phyloP scores from a whole-genome alignment of 2,888 invertebrate genomes.

The Cantharis lateralis region DNA sequence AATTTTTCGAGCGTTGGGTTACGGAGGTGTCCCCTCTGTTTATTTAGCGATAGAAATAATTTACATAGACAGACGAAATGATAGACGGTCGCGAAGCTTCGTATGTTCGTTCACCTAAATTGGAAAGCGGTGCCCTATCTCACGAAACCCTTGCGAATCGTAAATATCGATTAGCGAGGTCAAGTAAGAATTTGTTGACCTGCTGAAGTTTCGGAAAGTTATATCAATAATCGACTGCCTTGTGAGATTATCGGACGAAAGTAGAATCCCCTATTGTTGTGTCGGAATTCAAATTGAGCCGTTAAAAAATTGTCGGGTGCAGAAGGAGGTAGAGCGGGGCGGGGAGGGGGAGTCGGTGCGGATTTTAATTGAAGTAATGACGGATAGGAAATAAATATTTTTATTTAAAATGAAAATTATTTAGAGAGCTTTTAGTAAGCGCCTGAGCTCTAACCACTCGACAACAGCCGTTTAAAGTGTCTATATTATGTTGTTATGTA shows the following conservation, averaged over 20 bases:
- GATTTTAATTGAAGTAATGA: not conserved
- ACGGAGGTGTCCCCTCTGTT: not conserved
- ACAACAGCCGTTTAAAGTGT: constrained; percentile 31
- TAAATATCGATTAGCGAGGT: not conserved
- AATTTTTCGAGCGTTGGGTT: not conserved
- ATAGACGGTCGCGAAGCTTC: not conserved
- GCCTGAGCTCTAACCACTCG: constrained; percentile 18
- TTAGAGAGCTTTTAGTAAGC: constrained; percentile 4
- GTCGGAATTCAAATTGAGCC: not conserved
- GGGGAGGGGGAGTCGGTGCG: not conserved
- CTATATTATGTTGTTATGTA: constrained; percentile 50
- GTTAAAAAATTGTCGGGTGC: not conserved
- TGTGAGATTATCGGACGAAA: not conserved
- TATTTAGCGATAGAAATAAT: not conserved
- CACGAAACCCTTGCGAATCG: not conserved
- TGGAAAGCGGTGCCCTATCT: not conserved
- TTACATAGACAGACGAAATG: not conserved
- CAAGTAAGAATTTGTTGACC: not conserved
- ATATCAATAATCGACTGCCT: not conserved
- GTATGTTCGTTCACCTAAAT: not conserved
- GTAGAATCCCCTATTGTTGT: not conserved
- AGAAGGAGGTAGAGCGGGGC: not conserved
- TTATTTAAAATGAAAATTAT: not conserved
- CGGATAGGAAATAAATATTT: not conserved
- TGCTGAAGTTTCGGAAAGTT: not conserved